These are phyloP conservation scores for Pogonophryne albipinna DNA, from an alignment of 2,797 vertebrate species.

Conservation along the genomic window DNA sequence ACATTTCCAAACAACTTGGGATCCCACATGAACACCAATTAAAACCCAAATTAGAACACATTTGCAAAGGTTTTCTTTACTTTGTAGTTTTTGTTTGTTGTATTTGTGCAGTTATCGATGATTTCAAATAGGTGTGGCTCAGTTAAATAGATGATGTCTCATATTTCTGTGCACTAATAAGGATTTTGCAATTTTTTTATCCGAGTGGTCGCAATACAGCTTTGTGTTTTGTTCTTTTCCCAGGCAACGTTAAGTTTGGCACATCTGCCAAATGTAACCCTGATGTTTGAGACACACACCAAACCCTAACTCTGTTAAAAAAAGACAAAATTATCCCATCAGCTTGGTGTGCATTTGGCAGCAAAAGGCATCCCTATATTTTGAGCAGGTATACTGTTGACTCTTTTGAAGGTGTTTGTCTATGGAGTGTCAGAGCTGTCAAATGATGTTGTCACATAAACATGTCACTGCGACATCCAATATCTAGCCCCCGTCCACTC, in stretches of 20 bases:
- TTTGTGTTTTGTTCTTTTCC: neutral
- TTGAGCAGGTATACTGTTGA: slow-evolving; percentile 45
- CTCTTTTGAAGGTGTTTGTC: slow-evolving; percentile 82
- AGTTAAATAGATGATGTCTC: neutral
- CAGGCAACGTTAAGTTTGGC: slow-evolving; percentile 12
- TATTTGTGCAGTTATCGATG: neutral
- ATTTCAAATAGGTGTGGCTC: neutral
- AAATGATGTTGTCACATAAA: slow-evolving; percentile 83
- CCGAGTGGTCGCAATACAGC: neutral
- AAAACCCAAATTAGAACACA: neutral
- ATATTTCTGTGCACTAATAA: neutral
- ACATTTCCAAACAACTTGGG: neutral
- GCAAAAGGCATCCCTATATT: slow-evolving; percentile 65
- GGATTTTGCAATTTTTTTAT: neutral
- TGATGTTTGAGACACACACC: slow-evolving; percentile 45
- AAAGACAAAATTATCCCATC: slow-evolving; percentile 57
- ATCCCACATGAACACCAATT: neutral
- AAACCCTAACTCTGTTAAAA: neutral
- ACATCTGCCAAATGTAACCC: slow-evolving; percentile 24
- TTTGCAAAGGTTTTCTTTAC: neutral
- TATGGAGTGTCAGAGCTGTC: slow-evolving; percentile 77
- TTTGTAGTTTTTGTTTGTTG: neutral
- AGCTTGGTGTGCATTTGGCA: slow-evolving; percentile 67
- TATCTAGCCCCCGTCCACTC: slow-evolving; percentile 79
- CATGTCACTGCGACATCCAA: slow-evolving; percentile 80